phyloP scores from a whole-genome alignment of 2,113 vertebrate species.

The Colius striatus region DNA sequence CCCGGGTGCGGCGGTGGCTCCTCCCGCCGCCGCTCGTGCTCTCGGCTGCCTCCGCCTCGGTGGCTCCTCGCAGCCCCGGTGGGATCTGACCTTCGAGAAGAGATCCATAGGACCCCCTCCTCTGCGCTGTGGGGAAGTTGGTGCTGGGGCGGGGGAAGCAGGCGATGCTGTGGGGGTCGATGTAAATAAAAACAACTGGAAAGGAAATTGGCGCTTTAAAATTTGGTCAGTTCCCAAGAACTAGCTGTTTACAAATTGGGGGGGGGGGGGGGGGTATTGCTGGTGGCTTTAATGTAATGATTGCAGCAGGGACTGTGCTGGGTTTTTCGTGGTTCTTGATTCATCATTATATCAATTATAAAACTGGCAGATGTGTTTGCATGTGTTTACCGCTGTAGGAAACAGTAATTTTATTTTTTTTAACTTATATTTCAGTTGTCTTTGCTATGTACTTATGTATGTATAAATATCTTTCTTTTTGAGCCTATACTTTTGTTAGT shows the following conservation, averaged over 20 bases:
- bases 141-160: background rate
- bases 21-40: background rate
- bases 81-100: background rate
- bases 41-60: background rate
- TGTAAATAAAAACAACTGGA: background rate
- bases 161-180: background rate
- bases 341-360: background rate
- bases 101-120: background rate
- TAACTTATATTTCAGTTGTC: fast-evolving
- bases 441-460: fast-evolving
- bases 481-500: background rate
- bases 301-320: background rate
- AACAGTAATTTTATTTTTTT: background rate
- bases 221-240: slow-evolving; percentile 29
- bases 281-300: background rate
- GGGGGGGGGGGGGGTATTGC: background rate
- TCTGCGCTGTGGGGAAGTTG: background rate
- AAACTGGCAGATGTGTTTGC: slow-evolving; percentile 51
- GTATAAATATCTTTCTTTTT: background rate
- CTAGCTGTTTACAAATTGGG: background rate
- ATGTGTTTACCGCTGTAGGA: slow-evolving; percentile 46
- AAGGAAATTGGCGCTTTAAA: background rate
- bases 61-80: background rate
- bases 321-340: background rate
- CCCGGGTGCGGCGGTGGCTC: background rate